These are phyloP conservation scores for Aleiodes leptofemur DNA, from an alignment of 2,888 invertebrate species.

Conservation along the genomic window DNA sequence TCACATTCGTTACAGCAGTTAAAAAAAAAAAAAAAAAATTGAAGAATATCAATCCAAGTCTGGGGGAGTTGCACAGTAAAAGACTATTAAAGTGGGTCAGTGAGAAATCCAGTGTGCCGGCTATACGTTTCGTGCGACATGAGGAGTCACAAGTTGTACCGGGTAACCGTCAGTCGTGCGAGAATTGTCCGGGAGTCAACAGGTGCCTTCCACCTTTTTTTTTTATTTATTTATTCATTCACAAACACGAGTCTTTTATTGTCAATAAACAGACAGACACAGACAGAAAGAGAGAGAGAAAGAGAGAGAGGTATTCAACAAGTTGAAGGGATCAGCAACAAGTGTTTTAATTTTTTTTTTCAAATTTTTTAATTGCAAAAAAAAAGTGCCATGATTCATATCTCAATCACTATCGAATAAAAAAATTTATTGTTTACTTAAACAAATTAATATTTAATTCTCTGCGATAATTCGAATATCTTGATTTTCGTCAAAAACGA, in stretches of 20 bases:
- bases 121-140: slow-evolving; percentile 62
- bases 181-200: slow-evolving; percentile 74
- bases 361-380: background rate
- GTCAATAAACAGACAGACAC: background rate
- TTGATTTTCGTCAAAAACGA: background rate
- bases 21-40: slow-evolving; percentile 40
- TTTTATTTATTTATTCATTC: slow-evolving; percentile 2
- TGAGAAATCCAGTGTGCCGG: slow-evolving; percentile 66
- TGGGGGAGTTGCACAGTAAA: slow-evolving; percentile 47
- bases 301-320: background rate
- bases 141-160: slow-evolving; percentile 68
- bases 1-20: too few species aligned
- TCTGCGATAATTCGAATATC: background rate
- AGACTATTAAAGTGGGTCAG: slow-evolving; percentile 70
- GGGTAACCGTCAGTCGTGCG: slow-evolving; percentile 71
- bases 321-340: slow-evolving; percentile 18
- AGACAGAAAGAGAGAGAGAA: too few species aligned
- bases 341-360: slow-evolving; percentile 25
- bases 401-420: too few species aligned
- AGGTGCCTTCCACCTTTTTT: slow-evolving; percentile 63
- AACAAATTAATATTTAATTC: background rate
- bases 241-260: background rate
- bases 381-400: slow-evolving; percentile 43
- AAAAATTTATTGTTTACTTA: background rate
- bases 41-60: too few species aligned